A percentile compares a stretch with the other conserved stretches of the same genome.
phyloP scores from a whole-genome alignment of 2,113 vertebrate species.

The Triplophysa rosa region DNA sequence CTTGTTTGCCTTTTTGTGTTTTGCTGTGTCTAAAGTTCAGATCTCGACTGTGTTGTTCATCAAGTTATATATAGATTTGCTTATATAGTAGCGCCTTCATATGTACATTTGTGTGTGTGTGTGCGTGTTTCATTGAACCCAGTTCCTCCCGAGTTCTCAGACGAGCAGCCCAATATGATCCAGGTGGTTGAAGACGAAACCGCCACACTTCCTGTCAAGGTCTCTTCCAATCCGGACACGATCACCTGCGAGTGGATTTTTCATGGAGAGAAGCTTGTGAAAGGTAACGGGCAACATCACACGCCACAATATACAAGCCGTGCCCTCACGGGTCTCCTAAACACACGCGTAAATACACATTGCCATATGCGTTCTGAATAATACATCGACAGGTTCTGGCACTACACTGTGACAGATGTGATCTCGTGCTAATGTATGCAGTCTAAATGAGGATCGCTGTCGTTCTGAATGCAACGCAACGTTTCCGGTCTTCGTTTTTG shows the following conservation, averaged over 20 bases:
- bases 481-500: conserved; percentile 63
- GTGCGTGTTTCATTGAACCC: conserved; percentile 45
- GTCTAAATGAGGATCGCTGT: conserved; percentile 75
- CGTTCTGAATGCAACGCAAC: conserved; percentile 69
- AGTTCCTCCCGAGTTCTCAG: conserved; percentile 78
- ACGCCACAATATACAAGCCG: conserved; percentile 14
- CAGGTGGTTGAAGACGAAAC: conserved; percentile 70
- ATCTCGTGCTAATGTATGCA: conserved; percentile 75
- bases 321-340: not conserved
- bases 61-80: not conserved
- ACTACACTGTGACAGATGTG: conserved; percentile 74
- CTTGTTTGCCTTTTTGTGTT: not conserved
- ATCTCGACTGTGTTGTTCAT: not conserved
- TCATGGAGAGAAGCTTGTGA: conserved; percentile 64
- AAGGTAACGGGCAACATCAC: conserved; percentile 66
- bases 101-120: conserved; percentile 62
- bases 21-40: not conserved
- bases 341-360: conserved; percentile 35
- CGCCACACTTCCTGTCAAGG: conserved; percentile 66
- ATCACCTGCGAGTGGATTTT: conserved; percentile 74
- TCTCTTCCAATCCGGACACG: conserved; percentile 74
- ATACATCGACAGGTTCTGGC: conserved; percentile 72
- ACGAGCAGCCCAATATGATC: conserved; percentile 67
- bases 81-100: conserved; percentile 33
- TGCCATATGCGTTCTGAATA: conserved; percentile 73